Evolutionary conservation across 2,888 invertebrate genomes (phyloP), one percentile per base, ranked within the genome.

Genomic region (Eueremaeus valkanovi): DNA sequence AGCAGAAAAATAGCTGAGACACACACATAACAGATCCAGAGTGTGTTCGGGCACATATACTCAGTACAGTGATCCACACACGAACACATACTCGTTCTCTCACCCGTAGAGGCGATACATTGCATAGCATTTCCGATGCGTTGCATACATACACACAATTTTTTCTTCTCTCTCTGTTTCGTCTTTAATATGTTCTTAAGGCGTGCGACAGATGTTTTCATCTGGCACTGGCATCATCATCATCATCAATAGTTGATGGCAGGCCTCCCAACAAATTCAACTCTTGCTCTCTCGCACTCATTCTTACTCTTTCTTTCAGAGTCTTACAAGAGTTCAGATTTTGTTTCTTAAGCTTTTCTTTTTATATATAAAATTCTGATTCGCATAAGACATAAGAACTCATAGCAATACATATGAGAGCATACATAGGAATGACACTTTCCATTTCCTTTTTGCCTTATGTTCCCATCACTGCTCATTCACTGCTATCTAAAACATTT

Each of bases 151-250:
- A 51, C 27, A 6, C 11, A 27, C 58, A 2, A 8, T 18, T 45
- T 3, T 45, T 45, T 45, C 24, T 27, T 24, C 24, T 21, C 55
- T 55, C 27, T 9, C 55, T 55, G 5, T 55, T 27, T 21, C 55
- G 63, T 63, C 33, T 31, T 63, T 63, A 63, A 63, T 63, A 63
- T 63, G 63, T 63, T 63, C 63, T 63, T 63, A 63, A 55, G 63
- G 63, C 31, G 63, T 33, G 63, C 63, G 63, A 63, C 63, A 63
- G 63, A 63, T 63, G 63, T 63, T 63, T 63, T 63, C 63, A 63
- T 63, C 63, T 63, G 63, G 21, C 21, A 27, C 1, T 24, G 27
- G 31, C 63, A 31, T 33, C 33, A 16, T 31, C 63, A 63, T 63
- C 63, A 63, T 63, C 63, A 63, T 63, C 63, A 63, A 13, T 18